Conservation (phyloP, 2,888 invertebrate species). For the Leucania comma region DNA sequence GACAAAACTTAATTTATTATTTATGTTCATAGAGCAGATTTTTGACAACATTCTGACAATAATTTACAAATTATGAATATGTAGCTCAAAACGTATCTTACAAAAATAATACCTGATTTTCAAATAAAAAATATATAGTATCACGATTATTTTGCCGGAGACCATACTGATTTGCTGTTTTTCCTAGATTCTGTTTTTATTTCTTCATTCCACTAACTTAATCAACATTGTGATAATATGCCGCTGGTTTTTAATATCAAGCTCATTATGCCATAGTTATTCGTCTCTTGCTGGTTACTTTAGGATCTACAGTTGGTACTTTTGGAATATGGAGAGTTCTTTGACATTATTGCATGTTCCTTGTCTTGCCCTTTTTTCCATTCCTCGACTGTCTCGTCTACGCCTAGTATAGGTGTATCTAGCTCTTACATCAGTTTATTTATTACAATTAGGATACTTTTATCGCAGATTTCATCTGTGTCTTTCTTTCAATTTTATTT, state of each 20-base stretch:
- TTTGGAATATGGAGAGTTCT: not conserved
- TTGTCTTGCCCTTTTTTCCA: not conserved
- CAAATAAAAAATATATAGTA: not conserved
- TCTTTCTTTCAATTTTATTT: not conserved
- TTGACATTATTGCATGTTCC: not conserved
- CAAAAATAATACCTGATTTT: not conserved
- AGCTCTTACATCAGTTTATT: not conserved
- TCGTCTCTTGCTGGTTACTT: not conserved
- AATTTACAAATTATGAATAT: slow-evolving; percentile 37
- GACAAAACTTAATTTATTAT: slow-evolving; percentile 10
- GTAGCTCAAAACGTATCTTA: slow-evolving; percentile 23
- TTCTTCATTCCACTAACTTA: not conserved
- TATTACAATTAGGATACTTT: not conserved
- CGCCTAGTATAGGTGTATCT: not conserved
- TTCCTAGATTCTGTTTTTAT: not conserved
- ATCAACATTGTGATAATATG: not conserved
- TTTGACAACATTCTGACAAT: slow-evolving; percentile 3
- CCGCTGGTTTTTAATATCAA: not conserved
- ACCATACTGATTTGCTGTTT: not conserved
- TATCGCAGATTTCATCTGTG: not conserved
- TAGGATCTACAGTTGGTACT: not conserved
- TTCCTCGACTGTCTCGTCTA: no score
- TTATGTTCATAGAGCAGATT: not conserved
- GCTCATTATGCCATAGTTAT: not conserved
- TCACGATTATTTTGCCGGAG: not conserved